Percentiles rank a stretch among this genome's conserved stretches.
Evolutionary conservation across 2,113 vertebrate genomes (phyloP).

Genomic region (Lepisosteus oculatus): DNA sequence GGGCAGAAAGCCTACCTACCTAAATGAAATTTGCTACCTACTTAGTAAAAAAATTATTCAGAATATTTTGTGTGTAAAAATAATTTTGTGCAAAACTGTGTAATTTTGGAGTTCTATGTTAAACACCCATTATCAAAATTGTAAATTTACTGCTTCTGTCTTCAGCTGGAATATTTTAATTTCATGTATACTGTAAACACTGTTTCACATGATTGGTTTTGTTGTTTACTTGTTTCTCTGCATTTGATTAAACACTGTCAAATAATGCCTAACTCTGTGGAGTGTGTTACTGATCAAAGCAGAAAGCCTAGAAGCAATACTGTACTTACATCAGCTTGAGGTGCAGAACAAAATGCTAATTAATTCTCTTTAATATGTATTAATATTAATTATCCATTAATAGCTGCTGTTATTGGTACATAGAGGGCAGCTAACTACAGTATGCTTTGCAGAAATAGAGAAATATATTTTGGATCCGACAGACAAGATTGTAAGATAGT

Average conservation of each 20-base stretch:
- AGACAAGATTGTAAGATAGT: no score
- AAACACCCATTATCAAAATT: conserved; percentile 9
- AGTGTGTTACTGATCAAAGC: no score
- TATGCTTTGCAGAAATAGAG: no score
- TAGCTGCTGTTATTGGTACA: no score
- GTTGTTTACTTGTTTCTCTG: conserved; percentile 28
- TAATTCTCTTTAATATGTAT: no score
- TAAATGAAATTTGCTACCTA: conserved; percentile 18
- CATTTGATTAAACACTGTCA: conserved; percentile 36
- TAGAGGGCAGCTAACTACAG: no score
- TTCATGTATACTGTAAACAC: conserved; percentile 22
- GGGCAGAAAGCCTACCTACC: conserved; percentile 40
- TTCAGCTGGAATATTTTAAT: neutral
- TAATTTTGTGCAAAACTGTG: conserved; percentile 19
- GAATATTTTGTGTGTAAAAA: conserved; percentile 15
- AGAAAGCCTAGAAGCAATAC: no score
- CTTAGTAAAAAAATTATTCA: conserved; percentile 28
- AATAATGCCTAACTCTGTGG: conserved; percentile 11
- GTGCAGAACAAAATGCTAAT: no score
- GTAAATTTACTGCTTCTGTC: conserved; percentile 28
- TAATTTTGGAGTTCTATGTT: conserved; percentile 3
- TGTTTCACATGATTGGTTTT: conserved; percentile 30
- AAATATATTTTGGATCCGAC: no score
- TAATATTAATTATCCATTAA: no score
- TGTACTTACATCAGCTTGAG: no score